These are phyloP conservation scores for Heteromyza rotundicornis DNA, from an alignment of 2,888 invertebrate genomes.

Conservation along the genomic window DNA sequence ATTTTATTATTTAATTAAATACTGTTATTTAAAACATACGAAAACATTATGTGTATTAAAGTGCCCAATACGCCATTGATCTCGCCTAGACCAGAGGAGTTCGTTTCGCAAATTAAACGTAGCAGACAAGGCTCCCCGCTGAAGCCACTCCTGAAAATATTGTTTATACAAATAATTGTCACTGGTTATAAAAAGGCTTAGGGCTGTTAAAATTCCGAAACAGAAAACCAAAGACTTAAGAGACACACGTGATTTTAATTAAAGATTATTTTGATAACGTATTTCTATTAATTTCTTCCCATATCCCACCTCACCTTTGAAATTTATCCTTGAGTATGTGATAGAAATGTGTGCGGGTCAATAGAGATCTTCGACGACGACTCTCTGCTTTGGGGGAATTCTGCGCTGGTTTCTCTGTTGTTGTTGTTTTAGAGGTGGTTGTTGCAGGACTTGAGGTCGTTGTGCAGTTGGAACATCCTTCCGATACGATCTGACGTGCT, in stretches of 20 bases:
- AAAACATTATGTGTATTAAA: conserved; percentile 70
- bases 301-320: conserved; percentile 43
- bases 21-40: conserved; percentile 65
- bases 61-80: conserved; percentile 72
- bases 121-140: conserved; percentile 69
- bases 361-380: conserved; percentile 35
- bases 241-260: too few relatives aligned
- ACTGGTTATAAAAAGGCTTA: too few relatives aligned
- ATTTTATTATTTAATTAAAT: background rate
- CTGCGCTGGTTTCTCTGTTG: background rate
- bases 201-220: too few relatives aligned
- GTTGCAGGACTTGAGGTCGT: background rate
- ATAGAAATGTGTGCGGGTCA: conserved; percentile 47
- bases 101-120: conserved; percentile 72
- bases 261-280: too few relatives aligned
- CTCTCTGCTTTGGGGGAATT: background rate
- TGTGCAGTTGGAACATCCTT: background rate
- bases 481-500: background rate
- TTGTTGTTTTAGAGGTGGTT: background rate
- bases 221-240: too few relatives aligned
- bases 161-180: too few relatives aligned
- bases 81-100: conserved; percentile 55
- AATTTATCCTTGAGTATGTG: conserved; percentile 44
- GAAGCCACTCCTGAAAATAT: conserved; percentile 61
- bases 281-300: too few relatives aligned